phyloP scores from a whole-genome alignment of 2,888 invertebrate genomes.

The Dolichopus griseipennis region DNA sequence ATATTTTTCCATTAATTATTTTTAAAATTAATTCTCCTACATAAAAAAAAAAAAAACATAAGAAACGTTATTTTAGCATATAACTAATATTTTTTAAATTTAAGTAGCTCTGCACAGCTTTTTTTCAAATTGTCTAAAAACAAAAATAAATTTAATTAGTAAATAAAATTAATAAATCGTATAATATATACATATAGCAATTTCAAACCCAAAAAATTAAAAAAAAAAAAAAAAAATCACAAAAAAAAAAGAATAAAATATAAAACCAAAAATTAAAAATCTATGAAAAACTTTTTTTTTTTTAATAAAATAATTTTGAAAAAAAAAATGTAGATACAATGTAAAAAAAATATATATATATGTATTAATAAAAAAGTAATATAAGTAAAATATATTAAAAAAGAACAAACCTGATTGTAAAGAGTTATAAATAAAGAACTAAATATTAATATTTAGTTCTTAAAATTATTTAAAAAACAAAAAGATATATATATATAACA shows the following conservation, averaged over 20 bases:
- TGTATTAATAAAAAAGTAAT: no score
- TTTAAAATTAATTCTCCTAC: background rate
- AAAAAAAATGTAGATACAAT: no score
- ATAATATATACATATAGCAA: background rate
- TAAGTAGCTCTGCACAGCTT: conserved; percentile 21
- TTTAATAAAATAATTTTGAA: no score
- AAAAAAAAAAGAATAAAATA: conserved; percentile 20
- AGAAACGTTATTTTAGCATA: conserved; percentile 8
- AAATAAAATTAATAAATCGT: background rate
- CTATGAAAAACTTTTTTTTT: conserved; percentile 15
- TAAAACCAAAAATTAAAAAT: conserved; percentile 19
- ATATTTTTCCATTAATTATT: background rate
- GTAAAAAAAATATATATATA: no score
- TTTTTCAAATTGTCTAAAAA: conserved; percentile 11
- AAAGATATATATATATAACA: background rate
- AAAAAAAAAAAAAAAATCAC: conserved; percentile 14
- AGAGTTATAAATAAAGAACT: no score
- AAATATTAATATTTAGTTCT: no score
- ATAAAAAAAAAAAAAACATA: conserved; percentile 12
- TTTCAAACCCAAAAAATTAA: conserved; percentile 14
- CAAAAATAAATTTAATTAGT: background rate
- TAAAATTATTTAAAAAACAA: no score
- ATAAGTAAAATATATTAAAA: no score
- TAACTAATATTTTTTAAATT: conserved; percentile 13
- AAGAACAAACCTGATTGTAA: no score